A percentile compares a stretch with the other conserved stretches of the same genome.
Conservation (phyloP, 2,888 invertebrate genomes). For the Erebia palarica region DNA sequence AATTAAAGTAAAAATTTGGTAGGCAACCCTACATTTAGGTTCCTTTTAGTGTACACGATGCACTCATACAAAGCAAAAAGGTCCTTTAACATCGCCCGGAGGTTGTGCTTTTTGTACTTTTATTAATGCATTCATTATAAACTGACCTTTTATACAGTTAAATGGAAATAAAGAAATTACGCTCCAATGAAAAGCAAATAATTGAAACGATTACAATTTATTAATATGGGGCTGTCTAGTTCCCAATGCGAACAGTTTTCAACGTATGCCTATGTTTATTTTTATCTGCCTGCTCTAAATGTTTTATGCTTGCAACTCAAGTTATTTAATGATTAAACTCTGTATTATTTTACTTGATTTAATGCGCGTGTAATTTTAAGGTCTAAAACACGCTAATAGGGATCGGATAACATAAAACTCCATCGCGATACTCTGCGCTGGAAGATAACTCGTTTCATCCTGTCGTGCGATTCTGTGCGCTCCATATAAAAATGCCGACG, state of each 20-base stretch:
- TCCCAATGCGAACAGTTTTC: slow-evolving; percentile 12
- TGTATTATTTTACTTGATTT: neutral
- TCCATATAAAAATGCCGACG: too few species aligned
- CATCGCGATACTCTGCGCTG: too few species aligned
- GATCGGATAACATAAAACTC: too few species aligned
- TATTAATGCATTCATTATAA: slow-evolving; percentile 34
- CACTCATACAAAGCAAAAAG: slow-evolving; percentile 25
- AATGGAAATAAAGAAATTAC: slow-evolving; percentile 30
- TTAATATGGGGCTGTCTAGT: slow-evolving; percentile 20
- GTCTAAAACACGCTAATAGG: too few species aligned
- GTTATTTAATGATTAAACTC: neutral
- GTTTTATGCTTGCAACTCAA: neutral
- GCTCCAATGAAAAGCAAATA: slow-evolving; percentile 24
- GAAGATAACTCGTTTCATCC: too few species aligned
- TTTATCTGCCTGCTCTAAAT: neutral
- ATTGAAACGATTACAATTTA: slow-evolving; percentile 30
- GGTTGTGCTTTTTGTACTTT: slow-evolving; percentile 29
- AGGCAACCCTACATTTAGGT: slow-evolving; percentile 18
- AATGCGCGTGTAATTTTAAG: too few species aligned
- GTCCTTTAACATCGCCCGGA: slow-evolving; percentile 38
- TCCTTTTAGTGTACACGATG: slow-evolving; percentile 18
- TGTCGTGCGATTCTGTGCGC: too few species aligned
- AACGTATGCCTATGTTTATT: slow-evolving; percentile 1
- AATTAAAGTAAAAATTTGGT: neutral
- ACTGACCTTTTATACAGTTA: slow-evolving; percentile 33